These are phyloP conservation scores for Sesia bembeciformis DNA, from an alignment of 2,888 invertebrate genomes.

Conservation along the genomic window DNA sequence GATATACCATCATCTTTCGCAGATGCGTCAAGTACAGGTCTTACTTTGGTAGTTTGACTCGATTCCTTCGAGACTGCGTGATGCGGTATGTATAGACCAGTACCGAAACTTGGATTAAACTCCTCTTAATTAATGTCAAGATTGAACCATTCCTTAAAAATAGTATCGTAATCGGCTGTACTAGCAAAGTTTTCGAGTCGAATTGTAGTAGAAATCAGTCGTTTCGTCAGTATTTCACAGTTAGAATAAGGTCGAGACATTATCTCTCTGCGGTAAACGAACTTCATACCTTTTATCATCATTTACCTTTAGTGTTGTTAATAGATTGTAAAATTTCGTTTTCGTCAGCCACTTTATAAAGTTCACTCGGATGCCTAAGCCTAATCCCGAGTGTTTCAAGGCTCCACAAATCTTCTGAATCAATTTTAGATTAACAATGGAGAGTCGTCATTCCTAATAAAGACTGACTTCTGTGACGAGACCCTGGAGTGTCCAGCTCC, in stretches of 20 bases:
- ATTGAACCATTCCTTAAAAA: not conserved
- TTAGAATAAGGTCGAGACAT: not conserved
- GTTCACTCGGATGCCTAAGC: no score
- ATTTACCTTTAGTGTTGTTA: not conserved
- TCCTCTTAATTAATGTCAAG: not conserved
- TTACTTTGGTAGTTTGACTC: slow-evolving; percentile 3
- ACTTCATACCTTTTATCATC: not conserved
- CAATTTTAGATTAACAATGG: no score
- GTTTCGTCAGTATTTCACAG: not conserved
- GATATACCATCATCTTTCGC: slow-evolving; percentile 5
- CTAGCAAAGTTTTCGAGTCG: not conserved
- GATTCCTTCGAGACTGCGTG: slow-evolving; percentile 3
- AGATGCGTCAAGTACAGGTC: slow-evolving; percentile 10
- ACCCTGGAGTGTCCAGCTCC: no score
- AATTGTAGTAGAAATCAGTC: not conserved
- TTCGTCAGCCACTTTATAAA: no score
- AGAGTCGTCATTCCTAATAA: no score
- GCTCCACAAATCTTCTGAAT: no score
- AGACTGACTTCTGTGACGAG: no score
- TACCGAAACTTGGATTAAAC: not conserved
- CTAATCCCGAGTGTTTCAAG: no score
- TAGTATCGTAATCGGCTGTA: not conserved
- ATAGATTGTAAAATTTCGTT: no score
- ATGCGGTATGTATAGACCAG: slow-evolving; percentile 5
- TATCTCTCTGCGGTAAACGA: not conserved